A percentile compares a stretch with the other conserved stretches of the same genome.
phyloP scores from a whole-genome alignment of 2,113 vertebrate species.

The Numida meleagris region DNA sequence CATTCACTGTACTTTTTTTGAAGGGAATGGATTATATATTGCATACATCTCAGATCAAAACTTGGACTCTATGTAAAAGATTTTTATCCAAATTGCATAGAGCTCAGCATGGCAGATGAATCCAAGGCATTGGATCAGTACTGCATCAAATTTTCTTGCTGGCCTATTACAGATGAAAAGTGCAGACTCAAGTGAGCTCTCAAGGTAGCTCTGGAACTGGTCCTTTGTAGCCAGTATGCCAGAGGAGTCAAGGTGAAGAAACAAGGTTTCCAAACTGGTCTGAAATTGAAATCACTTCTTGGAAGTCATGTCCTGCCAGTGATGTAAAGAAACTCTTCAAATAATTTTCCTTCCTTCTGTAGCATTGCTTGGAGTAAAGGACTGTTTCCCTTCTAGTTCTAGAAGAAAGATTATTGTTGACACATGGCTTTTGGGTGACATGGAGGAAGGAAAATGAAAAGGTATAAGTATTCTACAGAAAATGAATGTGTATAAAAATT shows the following conservation, averaged over 20 bases:
- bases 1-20: not conserved
- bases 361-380: not conserved
- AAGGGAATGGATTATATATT: not conserved
- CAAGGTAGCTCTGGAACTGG: not conserved
- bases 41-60: not conserved
- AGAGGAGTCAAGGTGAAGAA: not conserved
- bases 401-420: not conserved
- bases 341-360: not conserved
- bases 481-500: not conserved
- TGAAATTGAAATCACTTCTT: not conserved
- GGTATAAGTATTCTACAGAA: not conserved
- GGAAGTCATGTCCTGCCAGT: not conserved
- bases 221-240: not conserved
- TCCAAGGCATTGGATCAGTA: not conserved
- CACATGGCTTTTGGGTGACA: not conserved
- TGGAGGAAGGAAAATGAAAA: not conserved
- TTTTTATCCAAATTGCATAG: not conserved
- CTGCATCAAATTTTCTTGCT: not conserved
- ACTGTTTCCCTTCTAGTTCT: not conserved
- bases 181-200: fast-evolving
- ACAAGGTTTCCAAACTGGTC: not conserved
- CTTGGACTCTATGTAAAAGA: not conserved
- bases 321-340: not conserved
- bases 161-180: not conserved
- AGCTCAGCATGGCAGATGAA: not conserved